A percentile compares a stretch with the other conserved stretches of the same genome.
phyloP scores from a whole-genome alignment of 1,140 invertebrate species.

The Trissolcus basalis region DNA sequence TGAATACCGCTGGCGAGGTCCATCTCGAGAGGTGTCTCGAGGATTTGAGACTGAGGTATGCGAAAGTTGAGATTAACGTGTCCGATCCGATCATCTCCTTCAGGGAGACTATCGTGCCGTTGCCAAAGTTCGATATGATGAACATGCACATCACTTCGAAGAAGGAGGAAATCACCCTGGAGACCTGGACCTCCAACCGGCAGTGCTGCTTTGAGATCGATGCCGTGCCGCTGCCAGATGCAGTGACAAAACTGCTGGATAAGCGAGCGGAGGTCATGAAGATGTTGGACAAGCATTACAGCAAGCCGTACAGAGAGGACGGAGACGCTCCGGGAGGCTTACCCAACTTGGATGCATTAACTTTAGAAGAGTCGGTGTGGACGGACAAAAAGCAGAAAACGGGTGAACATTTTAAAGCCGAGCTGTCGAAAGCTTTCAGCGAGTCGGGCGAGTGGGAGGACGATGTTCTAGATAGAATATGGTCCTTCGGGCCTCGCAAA shows the following conservation, averaged over 20 bases:
- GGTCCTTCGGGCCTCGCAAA: slow-evolving; percentile 93
- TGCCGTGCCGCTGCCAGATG: slow-evolving; percentile 86
- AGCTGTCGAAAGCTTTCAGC: slow-evolving; percentile 81
- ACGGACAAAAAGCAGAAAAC: slow-evolving; percentile 77
- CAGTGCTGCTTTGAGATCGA: slow-evolving; percentile 85
- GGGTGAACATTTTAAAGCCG: slow-evolving; percentile 79
- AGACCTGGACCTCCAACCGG: slow-evolving; percentile 83
- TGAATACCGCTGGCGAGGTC: slow-evolving; percentile 98
- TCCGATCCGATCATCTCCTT: slow-evolving; percentile 98
- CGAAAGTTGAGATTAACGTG: slow-evolving; percentile 91
- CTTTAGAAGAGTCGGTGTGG: slow-evolving; percentile 63
- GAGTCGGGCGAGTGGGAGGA: slow-evolving; percentile 78
- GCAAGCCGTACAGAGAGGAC: slow-evolving; percentile 62
- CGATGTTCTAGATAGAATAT: slow-evolving; percentile 84
- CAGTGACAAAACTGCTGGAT: slow-evolving; percentile 84
- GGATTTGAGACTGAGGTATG: slow-evolving; percentile 88
- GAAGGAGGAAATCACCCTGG: slow-evolving; percentile 77
- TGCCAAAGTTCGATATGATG: slow-evolving; percentile 90
- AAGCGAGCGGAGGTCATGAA: slow-evolving; percentile 79
- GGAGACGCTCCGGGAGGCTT: slow-evolving; percentile 50
- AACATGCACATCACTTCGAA: slow-evolving; percentile 88
- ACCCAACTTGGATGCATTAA: slow-evolving; percentile 44
- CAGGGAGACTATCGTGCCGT: slow-evolving; percentile 92
- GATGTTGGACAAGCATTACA: slow-evolving; percentile 74
- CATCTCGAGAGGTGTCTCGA: slow-evolving; percentile 96